These are phyloP conservation scores for Agonopterix heracliana DNA, from an alignment of 2,888 invertebrate species.

Conservation along the genomic window DNA sequence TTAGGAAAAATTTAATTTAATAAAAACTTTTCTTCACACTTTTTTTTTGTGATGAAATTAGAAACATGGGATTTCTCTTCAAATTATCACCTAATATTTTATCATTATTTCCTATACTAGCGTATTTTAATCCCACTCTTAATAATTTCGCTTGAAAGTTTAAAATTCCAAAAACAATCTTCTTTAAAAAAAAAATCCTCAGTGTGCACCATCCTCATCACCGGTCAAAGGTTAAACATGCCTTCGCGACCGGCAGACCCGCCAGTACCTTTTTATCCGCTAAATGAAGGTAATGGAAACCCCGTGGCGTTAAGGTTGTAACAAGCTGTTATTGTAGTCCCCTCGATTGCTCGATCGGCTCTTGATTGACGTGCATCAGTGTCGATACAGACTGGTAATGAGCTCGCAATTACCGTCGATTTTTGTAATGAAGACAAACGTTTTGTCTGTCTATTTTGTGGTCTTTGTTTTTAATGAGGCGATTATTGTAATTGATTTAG, in stretches of 20 bases:
- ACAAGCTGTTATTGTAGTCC: constrained; percentile 9
- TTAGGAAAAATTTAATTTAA: no score
- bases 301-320: constrained; percentile 14
- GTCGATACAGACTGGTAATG: constrained; percentile 51
- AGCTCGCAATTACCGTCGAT: constrained; percentile 50
- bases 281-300: constrained; percentile 18
- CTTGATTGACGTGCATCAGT: constrained; percentile 62
- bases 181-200: neutral
- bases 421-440: constrained; percentile 39
- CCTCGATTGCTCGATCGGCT: constrained; percentile 40
- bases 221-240: constrained; percentile 15
- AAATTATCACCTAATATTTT: no score
- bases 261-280: constrained; percentile 13
- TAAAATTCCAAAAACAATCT: no score
- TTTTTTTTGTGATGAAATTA: no score
- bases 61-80: no score
- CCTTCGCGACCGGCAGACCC: constrained; percentile 13
- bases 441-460: constrained; percentile 27
- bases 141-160: no score
- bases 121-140: no score
- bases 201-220: constrained; percentile 11
- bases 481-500: neutral
- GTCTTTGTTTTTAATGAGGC: constrained; percentile 12
- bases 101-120: no score
- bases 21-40: no score